Conservation (phyloP, 1,140 invertebrate genomes). For the Bombus huntii region DNA sequence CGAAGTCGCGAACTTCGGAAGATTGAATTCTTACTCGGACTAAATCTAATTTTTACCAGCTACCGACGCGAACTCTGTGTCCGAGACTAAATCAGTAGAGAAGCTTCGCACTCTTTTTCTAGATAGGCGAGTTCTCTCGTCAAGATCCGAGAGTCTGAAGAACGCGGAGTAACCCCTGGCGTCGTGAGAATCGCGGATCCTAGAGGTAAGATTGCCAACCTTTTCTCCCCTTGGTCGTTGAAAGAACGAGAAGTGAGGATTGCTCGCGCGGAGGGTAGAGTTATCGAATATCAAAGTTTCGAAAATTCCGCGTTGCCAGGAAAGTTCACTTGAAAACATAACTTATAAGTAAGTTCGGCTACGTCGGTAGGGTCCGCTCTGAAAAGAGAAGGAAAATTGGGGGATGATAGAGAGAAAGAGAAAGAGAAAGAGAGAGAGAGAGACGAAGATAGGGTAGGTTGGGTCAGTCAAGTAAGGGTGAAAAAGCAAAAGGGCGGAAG, state of each 20-base stretch:
- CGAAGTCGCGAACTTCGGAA: constrained; percentile 47
- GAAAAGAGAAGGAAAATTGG: constrained; percentile 22
- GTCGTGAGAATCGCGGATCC: constrained; percentile 38
- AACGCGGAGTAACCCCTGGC: background rate
- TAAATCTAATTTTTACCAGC: constrained; percentile 71
- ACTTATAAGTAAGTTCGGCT: constrained; percentile 75
- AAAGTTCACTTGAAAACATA: constrained; percentile 77
- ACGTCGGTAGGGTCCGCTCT: constrained; percentile 40
- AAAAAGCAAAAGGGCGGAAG: constrained; percentile 71
- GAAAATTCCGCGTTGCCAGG: constrained; percentile 74
- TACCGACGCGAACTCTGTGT: constrained; percentile 33
- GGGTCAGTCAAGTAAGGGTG: constrained; percentile 61
- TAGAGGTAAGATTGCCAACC: constrained; percentile 26
- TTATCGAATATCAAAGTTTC: constrained; percentile 78
- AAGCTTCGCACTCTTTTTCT: constrained; percentile 13
- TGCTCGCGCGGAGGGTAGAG: constrained; percentile 56
- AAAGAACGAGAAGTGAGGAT: constrained; percentile 68
- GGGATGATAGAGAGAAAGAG: background rate
- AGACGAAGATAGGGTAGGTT: constrained; percentile 9
- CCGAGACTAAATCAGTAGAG: constrained; percentile 50
- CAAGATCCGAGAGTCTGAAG: background rate
- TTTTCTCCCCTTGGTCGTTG: constrained; percentile 50
- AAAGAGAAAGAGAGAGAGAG: background rate
- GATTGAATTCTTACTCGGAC: constrained; percentile 65
- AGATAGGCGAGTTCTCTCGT: background rate